Evolutionary conservation across 1,140 invertebrate species (phyloP).

Genomic region (Rhagoletis zephyria): DNA sequence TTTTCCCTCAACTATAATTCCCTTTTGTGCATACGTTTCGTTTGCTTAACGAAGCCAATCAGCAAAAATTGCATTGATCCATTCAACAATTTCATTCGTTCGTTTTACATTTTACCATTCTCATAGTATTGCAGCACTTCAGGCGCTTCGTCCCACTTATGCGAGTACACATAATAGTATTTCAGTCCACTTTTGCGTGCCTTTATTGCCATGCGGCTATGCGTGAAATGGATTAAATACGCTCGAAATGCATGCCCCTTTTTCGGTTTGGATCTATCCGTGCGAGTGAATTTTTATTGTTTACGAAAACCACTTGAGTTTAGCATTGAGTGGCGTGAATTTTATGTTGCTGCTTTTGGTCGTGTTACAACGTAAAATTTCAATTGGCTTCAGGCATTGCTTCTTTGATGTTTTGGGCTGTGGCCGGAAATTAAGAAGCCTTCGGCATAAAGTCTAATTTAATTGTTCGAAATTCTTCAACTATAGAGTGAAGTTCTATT

Average conservation of each 20-base stretch:
- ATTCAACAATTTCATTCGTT: conserved; percentile 1
- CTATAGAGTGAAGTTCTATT: too few relatives aligned
- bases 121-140: neutral
- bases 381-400: too few relatives aligned
- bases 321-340: neutral
- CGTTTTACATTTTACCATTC: neutral
- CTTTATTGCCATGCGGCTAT: neutral
- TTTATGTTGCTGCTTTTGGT: neutral
- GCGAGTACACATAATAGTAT: neutral
- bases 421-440: too few relatives aligned
- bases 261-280: neutral
- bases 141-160: too few relatives aligned
- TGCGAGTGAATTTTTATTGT: neutral
- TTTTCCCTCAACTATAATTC: conserved; percentile 7
- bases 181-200: neutral
- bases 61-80: conserved; percentile 1
- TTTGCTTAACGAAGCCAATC: conserved; percentile 44
- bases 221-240: conserved; percentile 23
- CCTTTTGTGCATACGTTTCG: neutral
- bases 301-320: neutral
- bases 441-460: too few relatives aligned
- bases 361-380: neutral
- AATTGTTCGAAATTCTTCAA: too few relatives aligned
- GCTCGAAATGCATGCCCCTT: neutral
- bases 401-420: too few relatives aligned